phyloP scores from a whole-genome alignment of 37 sponge, comb jelly and placozoan species.

The Mnemiopsis leidyi region DNA sequence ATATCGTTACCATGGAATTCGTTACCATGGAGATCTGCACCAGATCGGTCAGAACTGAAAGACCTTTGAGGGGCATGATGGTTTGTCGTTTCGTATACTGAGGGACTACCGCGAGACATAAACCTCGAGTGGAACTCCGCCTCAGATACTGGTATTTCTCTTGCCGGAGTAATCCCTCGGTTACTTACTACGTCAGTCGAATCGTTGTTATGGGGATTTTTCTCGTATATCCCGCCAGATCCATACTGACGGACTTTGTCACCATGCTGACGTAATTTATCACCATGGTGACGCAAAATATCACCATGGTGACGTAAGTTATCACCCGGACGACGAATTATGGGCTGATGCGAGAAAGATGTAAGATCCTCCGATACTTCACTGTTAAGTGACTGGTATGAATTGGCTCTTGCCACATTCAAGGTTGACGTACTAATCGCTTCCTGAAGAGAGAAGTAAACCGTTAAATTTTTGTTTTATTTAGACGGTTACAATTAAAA shows the following conservation, averaged over 20 bases:
- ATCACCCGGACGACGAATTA: not conserved
- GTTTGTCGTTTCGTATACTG: not conserved
- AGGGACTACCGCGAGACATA: not conserved
- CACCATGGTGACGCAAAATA: not conserved
- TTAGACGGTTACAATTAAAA: too few species aligned
- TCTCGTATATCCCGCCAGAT: too few species aligned
- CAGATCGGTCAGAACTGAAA: not conserved
- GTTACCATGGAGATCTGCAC: not conserved
- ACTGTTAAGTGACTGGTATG: not conserved
- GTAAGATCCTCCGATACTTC: not conserved
- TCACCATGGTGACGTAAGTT: not conserved
- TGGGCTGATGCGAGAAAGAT: not conserved
- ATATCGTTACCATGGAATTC: too few species aligned
- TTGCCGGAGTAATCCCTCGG: not conserved
- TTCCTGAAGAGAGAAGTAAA: too few species aligned
- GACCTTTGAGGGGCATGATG: not conserved
- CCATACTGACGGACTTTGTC: constrained; percentile 8
- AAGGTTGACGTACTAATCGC: constrained; percentile 42
- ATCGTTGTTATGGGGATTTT: not conserved
- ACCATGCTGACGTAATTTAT: not conserved
- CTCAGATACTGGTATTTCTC: not conserved
- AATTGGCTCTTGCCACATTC: constrained; percentile 16
- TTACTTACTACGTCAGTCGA: not conserved
- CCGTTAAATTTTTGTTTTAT: too few species aligned
- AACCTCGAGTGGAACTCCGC: not conserved